These are phyloP conservation scores for Acrobasis consociella DNA, from an alignment of 2,888 invertebrate species.

Conservation along the genomic window DNA sequence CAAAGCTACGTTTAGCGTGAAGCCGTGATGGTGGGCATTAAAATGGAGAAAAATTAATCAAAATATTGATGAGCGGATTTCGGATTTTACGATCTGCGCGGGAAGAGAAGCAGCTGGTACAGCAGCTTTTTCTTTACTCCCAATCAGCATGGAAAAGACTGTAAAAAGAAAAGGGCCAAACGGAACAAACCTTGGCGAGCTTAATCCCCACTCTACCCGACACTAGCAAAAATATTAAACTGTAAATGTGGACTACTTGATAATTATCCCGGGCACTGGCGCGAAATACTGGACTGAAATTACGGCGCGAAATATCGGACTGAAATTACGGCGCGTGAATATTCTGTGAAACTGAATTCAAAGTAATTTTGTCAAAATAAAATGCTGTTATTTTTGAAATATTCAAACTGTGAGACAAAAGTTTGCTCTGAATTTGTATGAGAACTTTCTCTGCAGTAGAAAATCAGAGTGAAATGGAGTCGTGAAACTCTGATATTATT, in stretches of 20 bases:
- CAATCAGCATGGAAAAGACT: neutral
- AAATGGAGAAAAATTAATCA: too few relatives aligned
- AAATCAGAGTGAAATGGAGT: neutral
- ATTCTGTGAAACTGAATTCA: neutral
- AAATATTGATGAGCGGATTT: too few relatives aligned
- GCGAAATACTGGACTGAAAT: conserved; percentile 9
- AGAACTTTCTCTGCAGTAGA: neutral
- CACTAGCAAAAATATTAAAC: conserved; percentile 5
- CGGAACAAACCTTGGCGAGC: neutral
- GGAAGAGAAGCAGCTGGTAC: too few relatives aligned
- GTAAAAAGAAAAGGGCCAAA: neutral
- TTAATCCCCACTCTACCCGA: neutral
- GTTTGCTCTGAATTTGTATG: neutral
- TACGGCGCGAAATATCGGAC: neutral
- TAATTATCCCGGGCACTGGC: conserved; percentile 13
- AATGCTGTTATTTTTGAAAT: neutral
- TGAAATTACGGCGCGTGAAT: conserved; percentile 4
- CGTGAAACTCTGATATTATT: too few relatives aligned
- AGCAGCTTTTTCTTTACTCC: too few relatives aligned
- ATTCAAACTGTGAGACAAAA: neutral
- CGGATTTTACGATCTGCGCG: too few relatives aligned
- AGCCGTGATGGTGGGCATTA: too few relatives aligned
- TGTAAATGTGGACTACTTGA: conserved; percentile 6
- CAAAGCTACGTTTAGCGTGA: too few relatives aligned
- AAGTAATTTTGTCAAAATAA: too few relatives aligned